Evolutionary conservation across 2,888 invertebrate genomes (phyloP).

Genomic region (Augiades crinisus): DNA sequence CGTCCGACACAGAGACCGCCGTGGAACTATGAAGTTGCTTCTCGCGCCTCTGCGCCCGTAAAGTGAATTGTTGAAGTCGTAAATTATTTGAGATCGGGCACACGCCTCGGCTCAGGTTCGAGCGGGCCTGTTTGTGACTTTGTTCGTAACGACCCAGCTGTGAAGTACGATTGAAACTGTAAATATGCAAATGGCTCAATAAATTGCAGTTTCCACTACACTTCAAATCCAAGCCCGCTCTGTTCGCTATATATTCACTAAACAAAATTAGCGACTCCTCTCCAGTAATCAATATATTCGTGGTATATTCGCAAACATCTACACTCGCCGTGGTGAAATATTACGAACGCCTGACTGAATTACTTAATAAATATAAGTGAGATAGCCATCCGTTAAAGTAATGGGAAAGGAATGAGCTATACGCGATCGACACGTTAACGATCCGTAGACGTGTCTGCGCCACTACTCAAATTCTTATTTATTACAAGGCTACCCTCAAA

Average conservation of each 20-base stretch:
- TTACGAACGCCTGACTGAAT: conserved; percentile 26
- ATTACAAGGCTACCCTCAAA: conserved; percentile 70
- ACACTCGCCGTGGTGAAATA: conserved; percentile 23
- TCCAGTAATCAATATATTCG: conserved; percentile 15
- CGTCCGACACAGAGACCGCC: conserved; percentile 61
- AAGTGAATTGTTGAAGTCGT: conserved; percentile 65
- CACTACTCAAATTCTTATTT: conserved; percentile 74
- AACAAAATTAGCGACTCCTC: conserved; percentile 25
- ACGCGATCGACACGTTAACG: conserved; percentile 66
- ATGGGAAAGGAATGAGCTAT: conserved; percentile 66
- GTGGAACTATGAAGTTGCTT: conserved; percentile 47
- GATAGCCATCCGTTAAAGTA: conserved; percentile 41
- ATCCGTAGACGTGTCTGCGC: conserved; percentile 63
- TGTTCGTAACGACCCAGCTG: conserved; percentile 50
- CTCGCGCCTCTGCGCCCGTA: conserved; percentile 50
- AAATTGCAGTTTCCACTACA: conserved; percentile 24
- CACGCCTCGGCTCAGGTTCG: conserved; percentile 52
- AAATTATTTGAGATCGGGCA: conserved; percentile 69
- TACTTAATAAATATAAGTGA: conserved; percentile 37
- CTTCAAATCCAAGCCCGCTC: conserved; percentile 19
- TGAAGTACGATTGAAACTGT: conserved; percentile 49
- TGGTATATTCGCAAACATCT: conserved; percentile 24
- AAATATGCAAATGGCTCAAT: conserved; percentile 24
- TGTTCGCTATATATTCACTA: conserved; percentile 11
- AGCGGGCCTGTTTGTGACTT: conserved; percentile 60